These are phyloP conservation scores for Quiscalus mexicanus DNA, from an alignment of 2,113 vertebrate species.

Conservation along the genomic window DNA sequence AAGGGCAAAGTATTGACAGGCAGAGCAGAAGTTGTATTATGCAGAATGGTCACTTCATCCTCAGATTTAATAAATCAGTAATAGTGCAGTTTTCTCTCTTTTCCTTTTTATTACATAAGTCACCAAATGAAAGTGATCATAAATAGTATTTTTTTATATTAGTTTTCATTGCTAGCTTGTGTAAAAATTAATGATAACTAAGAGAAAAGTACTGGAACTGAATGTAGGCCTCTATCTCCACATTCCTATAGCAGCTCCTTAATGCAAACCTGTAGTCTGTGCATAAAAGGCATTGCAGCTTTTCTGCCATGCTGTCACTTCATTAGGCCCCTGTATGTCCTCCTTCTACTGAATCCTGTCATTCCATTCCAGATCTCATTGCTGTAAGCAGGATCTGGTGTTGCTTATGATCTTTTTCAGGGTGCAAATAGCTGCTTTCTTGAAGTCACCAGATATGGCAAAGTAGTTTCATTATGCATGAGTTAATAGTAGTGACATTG, in stretches of 20 bases:
- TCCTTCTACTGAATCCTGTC: neutral
- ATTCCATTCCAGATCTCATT: neutral
- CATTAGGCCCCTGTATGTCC: neutral
- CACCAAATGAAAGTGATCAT: neutral
- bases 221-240: neutral
- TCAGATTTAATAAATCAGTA: neutral
- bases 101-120: neutral
- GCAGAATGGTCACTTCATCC: neutral
- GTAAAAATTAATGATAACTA: neutral
- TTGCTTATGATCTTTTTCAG: accelerated
- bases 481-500: neutral
- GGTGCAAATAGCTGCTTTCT: neutral
- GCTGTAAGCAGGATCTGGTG: neutral
- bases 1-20: neutral
- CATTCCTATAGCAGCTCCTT: neutral
- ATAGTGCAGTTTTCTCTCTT: neutral
- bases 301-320: neutral
- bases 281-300: neutral
- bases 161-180: neutral
- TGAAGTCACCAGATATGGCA: neutral
- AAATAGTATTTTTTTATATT: neutral
- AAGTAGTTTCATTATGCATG: neutral
- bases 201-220: neutral
- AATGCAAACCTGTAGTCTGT: neutral
- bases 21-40: neutral